Evolutionary conservation across 2,888 invertebrate species (phyloP), one percentile per base, ranked within the genome.

Genomic region (Zygothrica quintamaculata): DNA sequence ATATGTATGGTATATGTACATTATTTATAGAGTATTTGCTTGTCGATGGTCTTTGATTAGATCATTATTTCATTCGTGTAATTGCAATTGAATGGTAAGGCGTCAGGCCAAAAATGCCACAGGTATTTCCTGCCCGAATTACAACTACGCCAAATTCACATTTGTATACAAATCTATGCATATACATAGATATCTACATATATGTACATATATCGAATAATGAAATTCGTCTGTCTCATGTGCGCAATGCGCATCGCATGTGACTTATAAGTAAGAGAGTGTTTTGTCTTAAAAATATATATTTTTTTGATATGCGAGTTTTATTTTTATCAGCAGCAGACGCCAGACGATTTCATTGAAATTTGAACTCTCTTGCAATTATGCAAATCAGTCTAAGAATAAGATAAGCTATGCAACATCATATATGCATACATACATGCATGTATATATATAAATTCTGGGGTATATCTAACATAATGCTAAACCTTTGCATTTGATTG

Each of bases 271-370:
- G 29, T n/a, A 29, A 51, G 64, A 58, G 64, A 53, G 52, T 57
- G 40, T 59, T 40, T 40, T 44, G 53, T 29, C n/a, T 53, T 47
- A 26, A 8, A 31, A 34, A 39, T 58, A 29, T 26, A 26, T 26
- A 26, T 8, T 15, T 62, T 25, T 59, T 36, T 53, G 52, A 36
- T 34, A 18, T 56, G 26, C 42, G 34, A 47, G 43, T 16, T 57
- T 58, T 77, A 77, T 74, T 74, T 70, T 53, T 73, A 74, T 48
- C 48, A 51, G 16, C 42, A 33, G 33, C 16, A 69, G 69, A 69
- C 65, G 56, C 59, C 62, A 59, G 73, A 50, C 59, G 15, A 53
- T 53, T 60, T 53, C 52, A 74, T 64, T 67, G 75, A 71, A 64
- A 68, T 48, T 46, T 57, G 56, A 68, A 68, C 61, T 68, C 58